Conservation (phyloP, 2,113 vertebrate species). For the Lichenostomus cassidix region DNA sequence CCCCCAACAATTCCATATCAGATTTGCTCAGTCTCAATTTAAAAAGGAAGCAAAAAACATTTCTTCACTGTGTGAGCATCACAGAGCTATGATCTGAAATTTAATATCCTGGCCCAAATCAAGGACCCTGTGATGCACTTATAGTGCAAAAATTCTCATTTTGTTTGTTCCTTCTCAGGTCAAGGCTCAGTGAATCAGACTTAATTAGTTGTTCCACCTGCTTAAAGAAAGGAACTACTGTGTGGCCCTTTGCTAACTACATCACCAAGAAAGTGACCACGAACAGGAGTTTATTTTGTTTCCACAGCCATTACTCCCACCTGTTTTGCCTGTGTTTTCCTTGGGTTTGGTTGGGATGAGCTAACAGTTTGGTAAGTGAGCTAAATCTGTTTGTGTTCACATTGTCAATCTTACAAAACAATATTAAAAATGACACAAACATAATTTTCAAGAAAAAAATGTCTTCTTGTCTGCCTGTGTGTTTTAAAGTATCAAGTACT, state of each 20-base stretch:
- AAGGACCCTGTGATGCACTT: neutral
- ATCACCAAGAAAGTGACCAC: neutral
- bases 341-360: neutral
- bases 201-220: neutral
- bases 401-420: neutral
- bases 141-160: neutral
- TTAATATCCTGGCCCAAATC: constrained; percentile 8
- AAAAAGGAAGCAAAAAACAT: neutral
- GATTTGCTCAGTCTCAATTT: neutral
- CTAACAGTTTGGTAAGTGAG: neutral
- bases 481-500: neutral
- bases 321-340: neutral
- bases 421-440: neutral
- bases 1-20: neutral
- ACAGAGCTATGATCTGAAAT: neutral
- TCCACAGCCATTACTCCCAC: neutral
- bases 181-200: neutral
- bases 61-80: neutral
- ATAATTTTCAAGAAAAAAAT: neutral
- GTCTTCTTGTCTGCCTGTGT: neutral
- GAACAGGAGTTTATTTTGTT: neutral
- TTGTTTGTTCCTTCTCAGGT: neutral
- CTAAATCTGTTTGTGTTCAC: neutral
- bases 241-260: neutral
- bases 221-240: neutral